Base-by-base conservation (phyloP, 1,140 invertebrate genomes). In the Lucilia sericata region DNA sequence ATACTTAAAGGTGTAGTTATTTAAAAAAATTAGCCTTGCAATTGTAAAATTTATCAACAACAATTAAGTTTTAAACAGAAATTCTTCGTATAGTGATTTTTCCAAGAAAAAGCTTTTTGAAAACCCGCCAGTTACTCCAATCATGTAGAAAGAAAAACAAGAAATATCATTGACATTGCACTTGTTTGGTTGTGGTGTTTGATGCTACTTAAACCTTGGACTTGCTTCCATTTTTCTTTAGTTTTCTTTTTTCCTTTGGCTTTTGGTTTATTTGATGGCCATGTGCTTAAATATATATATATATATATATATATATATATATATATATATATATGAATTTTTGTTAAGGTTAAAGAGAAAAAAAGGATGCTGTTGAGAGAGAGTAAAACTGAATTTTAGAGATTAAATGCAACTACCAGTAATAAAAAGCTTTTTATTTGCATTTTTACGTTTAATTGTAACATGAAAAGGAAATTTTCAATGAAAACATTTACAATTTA, bases 131-230 rank as follows among this genome's bases (percentile, higher is more conserved):
- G 51, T 10, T n/a, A 55, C 17, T 55, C 42, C 42, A 42, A 42
- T 42, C 42, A 42, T 8, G 42, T 42, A 42, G 42, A 42, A 42
- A 8, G 25, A 1, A 49, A 21, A 70, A 12, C n/a, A 70, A 10
- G 42, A 70, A 70, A 21, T 70, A 70, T 70, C 65, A 70, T 70
- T 70, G 65, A 70, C 65, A 70, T 70, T 70, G 65, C 65, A 70
- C 65, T 70, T 70, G 65, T 70, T 70, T 25, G 19, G 21, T 21
- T 70, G 21, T 25, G 19, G 21, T 21, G 55, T 60, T 42, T 7
- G 42, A 42, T 42, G 5, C 5, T 3, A n/a, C 17, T 70, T 7
- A 70, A 70, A 70, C 65, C 65, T 70, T 70, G 65, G 65, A 70
- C 65, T 70, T 70, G 65, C 65, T 70, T 70, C 7, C 55, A 4